These are phyloP conservation scores for Styela clava DNA, from an alignment of 23 tunicate species.

Conservation along the genomic window DNA sequence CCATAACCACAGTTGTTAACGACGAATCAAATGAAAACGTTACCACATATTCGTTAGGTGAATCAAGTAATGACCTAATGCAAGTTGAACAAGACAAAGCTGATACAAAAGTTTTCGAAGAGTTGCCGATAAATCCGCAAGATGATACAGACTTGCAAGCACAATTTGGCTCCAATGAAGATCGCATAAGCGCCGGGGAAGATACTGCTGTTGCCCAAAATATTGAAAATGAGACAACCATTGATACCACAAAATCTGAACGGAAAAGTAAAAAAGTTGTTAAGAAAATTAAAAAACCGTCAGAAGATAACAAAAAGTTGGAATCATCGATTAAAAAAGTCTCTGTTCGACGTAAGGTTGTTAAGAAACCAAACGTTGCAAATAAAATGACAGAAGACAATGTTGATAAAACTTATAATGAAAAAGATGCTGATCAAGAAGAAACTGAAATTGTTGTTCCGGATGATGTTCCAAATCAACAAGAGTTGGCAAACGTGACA, in stretches of 20 bases:
- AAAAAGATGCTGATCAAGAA: background rate
- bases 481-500: background rate
- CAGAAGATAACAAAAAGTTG: background rate
- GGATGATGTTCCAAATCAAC: background rate
- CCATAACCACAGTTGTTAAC: too few species aligned
- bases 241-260: background rate
- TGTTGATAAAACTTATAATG: too few species aligned
- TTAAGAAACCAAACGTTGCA: background rate
- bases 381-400: too few species aligned
- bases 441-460: background rate
- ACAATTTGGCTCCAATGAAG: too few species aligned
- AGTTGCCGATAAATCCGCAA: too few species aligned
- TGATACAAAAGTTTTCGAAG: too few species aligned
- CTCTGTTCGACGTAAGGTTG: background rate
- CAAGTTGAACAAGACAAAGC: too few species aligned
- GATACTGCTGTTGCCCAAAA: background rate
- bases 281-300: background rate
- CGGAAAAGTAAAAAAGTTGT: background rate
- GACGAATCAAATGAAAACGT: too few species aligned
- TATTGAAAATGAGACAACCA: background rate
- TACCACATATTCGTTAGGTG: too few species aligned
- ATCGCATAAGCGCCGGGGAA: background rate
- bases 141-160: too few species aligned
- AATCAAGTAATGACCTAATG: too few species aligned
- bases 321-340: background rate